Percentiles rank a stretch among this genome's conserved stretches.
Conservation (phyloP, 30 jellyfish, hydroid and myxozoan genomes). For the Pseudorhiza aurosa region DNA sequence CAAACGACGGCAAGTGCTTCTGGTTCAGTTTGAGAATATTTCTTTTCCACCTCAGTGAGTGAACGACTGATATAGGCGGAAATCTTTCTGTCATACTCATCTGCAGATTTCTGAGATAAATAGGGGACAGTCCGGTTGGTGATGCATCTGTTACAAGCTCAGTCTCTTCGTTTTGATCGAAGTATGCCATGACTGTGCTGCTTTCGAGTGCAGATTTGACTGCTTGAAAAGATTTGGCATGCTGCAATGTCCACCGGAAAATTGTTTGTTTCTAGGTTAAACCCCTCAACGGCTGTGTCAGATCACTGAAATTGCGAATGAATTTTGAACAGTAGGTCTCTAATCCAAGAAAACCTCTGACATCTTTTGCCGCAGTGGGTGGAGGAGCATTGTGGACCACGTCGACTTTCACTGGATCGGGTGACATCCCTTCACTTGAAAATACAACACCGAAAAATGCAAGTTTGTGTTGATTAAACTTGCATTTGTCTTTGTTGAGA, state of each 20-base stretch:
- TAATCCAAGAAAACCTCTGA: constrained; percentile 6
- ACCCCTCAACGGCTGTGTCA: constrained; percentile 31
- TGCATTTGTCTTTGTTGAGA: constrained; percentile 23
- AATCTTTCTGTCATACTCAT: not conserved
- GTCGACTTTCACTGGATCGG: constrained; percentile 10
- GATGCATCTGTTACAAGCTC: constrained; percentile 43
- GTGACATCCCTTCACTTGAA: constrained; percentile 27
- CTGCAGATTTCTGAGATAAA: constrained; percentile 27
- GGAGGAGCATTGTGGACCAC: constrained; percentile 27
- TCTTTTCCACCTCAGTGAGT: constrained; percentile 54
- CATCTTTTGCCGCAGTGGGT: constrained; percentile 8
- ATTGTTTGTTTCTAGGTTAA: constrained; percentile 5
- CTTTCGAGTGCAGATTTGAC: constrained; percentile 5
- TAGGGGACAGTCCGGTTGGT: constrained; percentile 27
- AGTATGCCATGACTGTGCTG: constrained; percentile 41
- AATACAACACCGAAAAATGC: constrained; percentile 27
- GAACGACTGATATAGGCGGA: constrained; percentile 30
- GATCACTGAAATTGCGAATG: constrained; percentile 13
- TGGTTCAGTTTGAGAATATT: constrained; percentile 63
- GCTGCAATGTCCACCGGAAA: constrained; percentile 18
- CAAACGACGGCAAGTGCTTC: constrained; percentile 64
- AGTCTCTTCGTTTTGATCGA: constrained; percentile 12
- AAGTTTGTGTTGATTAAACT: constrained; percentile 8
- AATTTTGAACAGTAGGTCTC: constrained; percentile 26
- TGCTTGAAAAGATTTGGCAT: constrained; percentile 2